A percentile compares a stretch with the other conserved stretches of the same genome.
These are phyloP conservation scores for Nothoprocta pentlandii DNA, from an alignment of 2,113 vertebrate species.

Conservation along the genomic window DNA sequence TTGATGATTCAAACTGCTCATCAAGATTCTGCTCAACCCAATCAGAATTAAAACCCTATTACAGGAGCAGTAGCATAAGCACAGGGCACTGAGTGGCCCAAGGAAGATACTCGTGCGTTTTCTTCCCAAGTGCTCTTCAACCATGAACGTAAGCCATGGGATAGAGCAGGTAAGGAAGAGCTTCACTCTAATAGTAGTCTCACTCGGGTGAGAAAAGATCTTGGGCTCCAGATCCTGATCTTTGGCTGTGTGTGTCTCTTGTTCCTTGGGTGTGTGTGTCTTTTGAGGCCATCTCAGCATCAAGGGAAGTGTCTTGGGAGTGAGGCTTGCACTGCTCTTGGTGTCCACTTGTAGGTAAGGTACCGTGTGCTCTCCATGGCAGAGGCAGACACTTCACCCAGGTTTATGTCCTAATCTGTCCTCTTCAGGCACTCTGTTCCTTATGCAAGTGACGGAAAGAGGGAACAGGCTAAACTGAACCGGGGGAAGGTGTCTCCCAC, in stretches of 20 bases:
- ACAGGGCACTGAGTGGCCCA: background rate
- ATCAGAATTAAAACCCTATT: background rate
- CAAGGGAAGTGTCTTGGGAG: background rate
- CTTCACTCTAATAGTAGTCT: background rate
- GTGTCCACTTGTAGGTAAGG: background rate
- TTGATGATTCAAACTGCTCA: background rate
- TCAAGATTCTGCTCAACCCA: background rate
- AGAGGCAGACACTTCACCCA: background rate
- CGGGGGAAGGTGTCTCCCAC: background rate
- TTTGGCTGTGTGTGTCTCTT: background rate
- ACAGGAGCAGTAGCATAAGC: background rate
- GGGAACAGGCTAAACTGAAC: background rate
- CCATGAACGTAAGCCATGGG: background rate
- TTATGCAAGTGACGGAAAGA: background rate
- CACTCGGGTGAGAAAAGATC: background rate
- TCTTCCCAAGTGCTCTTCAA: background rate
- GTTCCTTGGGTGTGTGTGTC: background rate
- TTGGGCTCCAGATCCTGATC: background rate
- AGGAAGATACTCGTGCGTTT: background rate
- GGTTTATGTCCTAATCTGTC: background rate
- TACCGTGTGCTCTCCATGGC: background rate
- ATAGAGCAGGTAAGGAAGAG: background rate
- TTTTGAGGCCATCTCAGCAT: background rate
- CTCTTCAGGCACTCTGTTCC: background rate
- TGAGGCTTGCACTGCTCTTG: background rate